Evolutionary conservation across 2,797 vertebrate species (phyloP), one percentile per base, ranked within the genome.

Genomic region (Gymnopithys bicolor): DNA sequence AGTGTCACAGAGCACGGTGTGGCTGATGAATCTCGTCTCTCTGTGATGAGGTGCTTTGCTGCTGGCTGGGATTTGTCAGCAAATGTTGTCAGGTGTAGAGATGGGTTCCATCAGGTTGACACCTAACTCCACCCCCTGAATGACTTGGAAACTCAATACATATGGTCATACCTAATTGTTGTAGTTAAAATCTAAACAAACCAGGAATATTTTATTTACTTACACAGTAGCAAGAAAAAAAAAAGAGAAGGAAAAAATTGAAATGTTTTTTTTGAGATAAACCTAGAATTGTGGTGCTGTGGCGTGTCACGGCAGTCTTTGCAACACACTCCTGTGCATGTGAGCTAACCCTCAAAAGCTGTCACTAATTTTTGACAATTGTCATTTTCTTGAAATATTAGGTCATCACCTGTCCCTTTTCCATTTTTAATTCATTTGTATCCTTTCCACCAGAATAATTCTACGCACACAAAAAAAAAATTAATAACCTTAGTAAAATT

Each of bases 281-380:
- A 51, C 10, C 7, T 24, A 41, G n/a, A 66, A 13, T 9, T 32
- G 23, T 30, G 14, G 32, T 53, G 46, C 73, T 84, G 10, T 23
- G 37, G 33, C 37, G 28, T 82, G 12, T 67, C 19, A 15, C 3
- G 18, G 30, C n/a, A 60, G 45, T 19, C 45, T 80, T 64, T 62
- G 33, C 51, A 75, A 53, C 22, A 22, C 0, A 1, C 6, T 69
- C 6, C 11, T 49, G 32, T 56, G 35, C 7, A 2, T 1, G 0
- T 0, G 0, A 62, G 51, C 21, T 27, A 37, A 56, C n/a, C 46
- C 63, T 85, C 8, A 63, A 49, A n/a, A 67, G 9, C 24, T 58
- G 27, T 33, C 21, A 30, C 48, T 74, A 67, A 43, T 21, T 67
- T 87, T n/a, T 41, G 19, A 13, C 28, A 48, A 0, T 9, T 53